A percentile compares a stretch with the other conserved stretches of the same genome.
These are phyloP conservation scores for Cyprinus carpio DNA, from an alignment of 2,113 vertebrate genomes.

Conservation along the genomic window DNA sequence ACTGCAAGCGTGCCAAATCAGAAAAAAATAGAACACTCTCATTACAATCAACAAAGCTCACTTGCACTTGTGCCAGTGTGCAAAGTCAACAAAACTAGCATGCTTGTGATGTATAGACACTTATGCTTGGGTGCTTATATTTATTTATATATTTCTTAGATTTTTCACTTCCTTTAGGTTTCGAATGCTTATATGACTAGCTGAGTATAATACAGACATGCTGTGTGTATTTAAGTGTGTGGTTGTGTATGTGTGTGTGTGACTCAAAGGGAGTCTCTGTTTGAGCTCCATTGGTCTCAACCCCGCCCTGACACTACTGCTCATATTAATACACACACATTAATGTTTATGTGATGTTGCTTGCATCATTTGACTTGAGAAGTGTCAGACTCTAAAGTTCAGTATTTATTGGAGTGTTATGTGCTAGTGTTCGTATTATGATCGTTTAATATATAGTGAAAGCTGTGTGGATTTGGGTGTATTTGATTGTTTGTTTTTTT, in stretches of 20 bases:
- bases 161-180: neutral
- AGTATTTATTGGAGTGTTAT: neutral
- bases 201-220: neutral
- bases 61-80: neutral
- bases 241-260: neutral
- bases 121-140: too few species aligned
- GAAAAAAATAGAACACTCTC: neutral
- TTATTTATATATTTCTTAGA: neutral
- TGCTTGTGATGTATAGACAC: neutral
- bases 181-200: neutral
- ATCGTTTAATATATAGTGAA: neutral
- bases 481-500: slow-evolving; percentile 11
- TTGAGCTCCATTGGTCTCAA: slow-evolving; percentile 8
- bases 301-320: neutral
- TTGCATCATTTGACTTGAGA: neutral
- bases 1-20: neutral
- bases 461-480: neutral
- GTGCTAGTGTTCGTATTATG: neutral
- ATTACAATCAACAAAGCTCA: neutral
- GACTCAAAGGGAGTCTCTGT: slow-evolving; percentile 3
- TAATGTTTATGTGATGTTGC: neutral
- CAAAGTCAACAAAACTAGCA: neutral
- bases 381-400: neutral
- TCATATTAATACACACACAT: slow-evolving; percentile 3
- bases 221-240: neutral